phyloP scores from a whole-genome alignment of 2,888 invertebrate genomes.

The Bedellia somnulentella region DNA sequence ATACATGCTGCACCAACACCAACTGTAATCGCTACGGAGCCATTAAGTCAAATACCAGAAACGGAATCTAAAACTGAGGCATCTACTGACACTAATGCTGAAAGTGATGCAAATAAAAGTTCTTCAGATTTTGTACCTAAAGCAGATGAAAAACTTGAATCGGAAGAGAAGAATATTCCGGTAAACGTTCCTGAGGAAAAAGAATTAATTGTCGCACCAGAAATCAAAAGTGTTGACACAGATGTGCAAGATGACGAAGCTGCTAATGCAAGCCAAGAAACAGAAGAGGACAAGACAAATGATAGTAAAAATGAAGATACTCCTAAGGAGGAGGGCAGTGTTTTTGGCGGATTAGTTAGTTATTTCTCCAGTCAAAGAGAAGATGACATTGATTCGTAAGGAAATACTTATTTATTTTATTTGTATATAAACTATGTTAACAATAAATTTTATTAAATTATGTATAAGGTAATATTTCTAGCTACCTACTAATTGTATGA shows the following conservation, averaged over 20 bases:
- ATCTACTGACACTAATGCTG: no score
- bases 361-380: constrained; percentile 90
- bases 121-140: no score
- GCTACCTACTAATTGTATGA: constrained; percentile 4
- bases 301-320: constrained; percentile 14
- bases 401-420: not conserved
- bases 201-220: not conserved
- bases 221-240: no score
- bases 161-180: no score
- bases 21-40: no score
- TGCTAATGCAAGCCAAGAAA: constrained; percentile 12
- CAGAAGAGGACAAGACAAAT: constrained; percentile 16
- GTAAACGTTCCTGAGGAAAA: not conserved
- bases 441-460: constrained; percentile 2
- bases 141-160: no score
- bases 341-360: constrained; percentile 88
- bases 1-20: no score
- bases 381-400: constrained; percentile 78
- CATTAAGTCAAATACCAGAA: not conserved
- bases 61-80: not conserved
- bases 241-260: not conserved
- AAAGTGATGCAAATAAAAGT: no score
- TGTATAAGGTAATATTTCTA: no score
- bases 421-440: no score
- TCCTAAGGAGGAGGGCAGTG: constrained; percentile 65